These are phyloP conservation scores for Pomatorhinus ruficollis DNA, from an alignment of 2,113 vertebrate genomes.

Conservation along the genomic window DNA sequence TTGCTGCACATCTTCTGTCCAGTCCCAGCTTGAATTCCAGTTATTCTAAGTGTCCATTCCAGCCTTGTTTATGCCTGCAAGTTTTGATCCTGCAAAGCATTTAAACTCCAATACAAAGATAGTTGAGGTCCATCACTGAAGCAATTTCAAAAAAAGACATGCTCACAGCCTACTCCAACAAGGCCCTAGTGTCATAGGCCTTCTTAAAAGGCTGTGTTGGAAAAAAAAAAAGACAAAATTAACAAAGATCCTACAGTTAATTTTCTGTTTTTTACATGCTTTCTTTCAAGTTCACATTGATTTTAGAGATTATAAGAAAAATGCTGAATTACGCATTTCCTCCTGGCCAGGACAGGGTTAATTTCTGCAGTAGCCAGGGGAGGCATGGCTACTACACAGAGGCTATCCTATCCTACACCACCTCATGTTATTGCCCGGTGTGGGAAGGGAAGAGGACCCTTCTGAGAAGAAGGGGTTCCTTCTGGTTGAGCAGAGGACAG, in stretches of 20 bases:
- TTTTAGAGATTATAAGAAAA: neutral
- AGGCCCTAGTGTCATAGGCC: rapidly evolving
- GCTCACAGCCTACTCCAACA: neutral
- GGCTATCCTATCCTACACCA: neutral
- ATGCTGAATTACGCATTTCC: neutral
- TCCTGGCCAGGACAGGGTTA: neutral
- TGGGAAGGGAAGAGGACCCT: neutral
- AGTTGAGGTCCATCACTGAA: neutral
- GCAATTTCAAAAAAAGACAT: neutral
- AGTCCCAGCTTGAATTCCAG: neutral
- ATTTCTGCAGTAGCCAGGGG: neutral
- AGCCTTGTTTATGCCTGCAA: neutral
- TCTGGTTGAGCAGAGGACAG: rapidly evolving
- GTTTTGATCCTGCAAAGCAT: neutral
- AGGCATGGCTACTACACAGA: neutral
- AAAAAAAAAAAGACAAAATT: too few relatives aligned
- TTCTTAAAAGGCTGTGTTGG: neutral
- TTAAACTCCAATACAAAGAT: neutral
- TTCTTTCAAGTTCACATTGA: neutral
- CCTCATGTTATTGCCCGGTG: neutral
- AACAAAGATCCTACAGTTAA: rapidly evolving
- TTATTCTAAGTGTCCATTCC: neutral
- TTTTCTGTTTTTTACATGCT: neutral
- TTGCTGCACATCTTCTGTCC: neutral
- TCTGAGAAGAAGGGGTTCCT: neutral